phyloP scores from a whole-genome alignment of 1,140 invertebrate genomes.

The Macrosteles quadrilineatus region DNA sequence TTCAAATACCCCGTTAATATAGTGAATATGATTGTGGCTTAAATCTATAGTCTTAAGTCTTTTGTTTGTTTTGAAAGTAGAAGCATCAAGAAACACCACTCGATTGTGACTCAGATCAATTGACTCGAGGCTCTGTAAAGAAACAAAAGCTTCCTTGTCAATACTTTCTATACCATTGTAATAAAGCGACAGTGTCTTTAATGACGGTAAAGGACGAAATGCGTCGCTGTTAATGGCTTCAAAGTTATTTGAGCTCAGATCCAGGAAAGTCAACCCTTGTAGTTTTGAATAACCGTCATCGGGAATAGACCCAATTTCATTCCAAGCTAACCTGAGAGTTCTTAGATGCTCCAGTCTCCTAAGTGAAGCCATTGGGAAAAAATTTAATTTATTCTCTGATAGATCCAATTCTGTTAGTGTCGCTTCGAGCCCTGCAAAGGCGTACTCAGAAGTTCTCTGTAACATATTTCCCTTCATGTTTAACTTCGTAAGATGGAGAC shows the following conservation, averaged over 20 bases:
- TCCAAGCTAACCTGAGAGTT: constrained; percentile 78
- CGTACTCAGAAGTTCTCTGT: constrained; percentile 76
- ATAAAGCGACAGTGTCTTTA: constrained; percentile 78
- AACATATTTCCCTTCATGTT: constrained; percentile 83
- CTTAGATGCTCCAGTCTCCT: constrained; percentile 71
- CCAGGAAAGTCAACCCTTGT: constrained; percentile 71
- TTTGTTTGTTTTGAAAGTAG: constrained; percentile 72
- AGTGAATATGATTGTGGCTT: constrained; percentile 86
- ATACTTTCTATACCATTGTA: constrained; percentile 79
- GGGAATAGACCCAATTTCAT: constrained; percentile 71
- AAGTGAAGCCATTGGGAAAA: constrained; percentile 78
- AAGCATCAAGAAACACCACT: constrained; percentile 69
- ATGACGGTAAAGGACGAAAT: constrained; percentile 74
- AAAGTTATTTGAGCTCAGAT: constrained; percentile 86
- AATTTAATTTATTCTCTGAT: constrained; percentile 79
- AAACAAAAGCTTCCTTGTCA: constrained; percentile 73
- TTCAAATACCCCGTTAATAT: constrained; percentile 77
- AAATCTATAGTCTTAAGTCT: constrained; percentile 79
- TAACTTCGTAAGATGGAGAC: constrained; percentile 75
- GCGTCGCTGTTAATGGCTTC: constrained; percentile 70
- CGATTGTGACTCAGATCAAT: constrained; percentile 87
- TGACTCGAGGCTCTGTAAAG: constrained; percentile 72
- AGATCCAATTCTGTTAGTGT: constrained; percentile 80
- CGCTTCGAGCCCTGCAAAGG: constrained; percentile 80
- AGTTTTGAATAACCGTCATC: constrained; percentile 71